Evolutionary conservation across 2,888 invertebrate species (phyloP).

Genomic region (Coecobrya sp.): DNA sequence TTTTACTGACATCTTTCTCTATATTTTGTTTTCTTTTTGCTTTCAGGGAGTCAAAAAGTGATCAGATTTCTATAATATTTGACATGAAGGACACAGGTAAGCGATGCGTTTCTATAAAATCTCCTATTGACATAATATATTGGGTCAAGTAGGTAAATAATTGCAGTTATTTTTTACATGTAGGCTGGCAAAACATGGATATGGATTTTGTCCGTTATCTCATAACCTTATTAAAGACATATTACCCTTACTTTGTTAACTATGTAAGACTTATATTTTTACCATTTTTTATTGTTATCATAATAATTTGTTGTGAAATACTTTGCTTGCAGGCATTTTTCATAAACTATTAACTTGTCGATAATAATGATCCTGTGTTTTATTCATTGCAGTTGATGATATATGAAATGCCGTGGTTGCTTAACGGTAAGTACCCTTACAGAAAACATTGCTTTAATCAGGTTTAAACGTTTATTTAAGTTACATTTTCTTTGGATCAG

Average conservation of each 20-base stretch:
- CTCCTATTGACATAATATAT: neutral
- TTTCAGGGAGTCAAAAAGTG: conserved; percentile 91
- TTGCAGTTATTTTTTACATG: neutral
- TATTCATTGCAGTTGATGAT: conserved; percentile 89
- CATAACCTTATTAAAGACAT: conserved; percentile 94
- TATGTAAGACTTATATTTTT: conserved; percentile 91
- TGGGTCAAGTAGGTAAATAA: neutral
- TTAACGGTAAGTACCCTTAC: conserved; percentile 91
- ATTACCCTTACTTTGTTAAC: conserved; percentile 96
- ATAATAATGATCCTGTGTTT: neutral
- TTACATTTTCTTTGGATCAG: neutral
- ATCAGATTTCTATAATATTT: conserved; percentile 94
- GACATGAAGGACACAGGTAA: conserved; percentile 94
- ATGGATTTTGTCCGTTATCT: conserved; percentile 96
- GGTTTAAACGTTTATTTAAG: neutral
- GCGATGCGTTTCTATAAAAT: neutral
- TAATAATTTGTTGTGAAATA: too few relatives aligned
- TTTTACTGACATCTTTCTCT: neutral
- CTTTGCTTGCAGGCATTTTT: neutral
- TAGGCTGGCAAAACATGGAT: conserved; percentile 95
- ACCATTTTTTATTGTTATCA: neutral
- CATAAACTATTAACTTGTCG: neutral
- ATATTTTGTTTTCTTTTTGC: neutral
- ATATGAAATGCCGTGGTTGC: conserved; percentile 97
- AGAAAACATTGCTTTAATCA: too few relatives aligned